These are phyloP conservation scores for Typhlichthys eigenmanni DNA, from an alignment of 2,797 vertebrate genomes.

Conservation along the genomic window DNA sequence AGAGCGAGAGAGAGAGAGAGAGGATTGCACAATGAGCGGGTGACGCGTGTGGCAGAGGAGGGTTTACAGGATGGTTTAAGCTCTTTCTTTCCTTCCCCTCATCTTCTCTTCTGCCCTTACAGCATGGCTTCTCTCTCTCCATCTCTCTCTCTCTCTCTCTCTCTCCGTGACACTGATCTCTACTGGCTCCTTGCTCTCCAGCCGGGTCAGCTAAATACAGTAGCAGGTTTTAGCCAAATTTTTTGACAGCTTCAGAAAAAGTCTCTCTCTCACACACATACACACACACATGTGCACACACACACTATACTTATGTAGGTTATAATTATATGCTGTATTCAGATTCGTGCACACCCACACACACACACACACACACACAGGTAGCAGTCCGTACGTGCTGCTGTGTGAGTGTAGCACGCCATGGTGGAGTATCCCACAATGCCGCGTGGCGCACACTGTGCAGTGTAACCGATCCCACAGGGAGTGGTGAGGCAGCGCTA, in stretches of 20 bases:
- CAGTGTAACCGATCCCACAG: constrained; percentile 25
- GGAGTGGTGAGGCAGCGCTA: constrained; percentile 31
- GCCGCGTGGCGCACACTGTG: constrained; percentile 17
- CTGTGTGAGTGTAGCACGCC: constrained; percentile 11
- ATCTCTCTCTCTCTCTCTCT: neutral
- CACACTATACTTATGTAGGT: neutral
- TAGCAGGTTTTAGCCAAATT: constrained; percentile 60
- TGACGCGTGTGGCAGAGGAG: constrained; percentile 38
- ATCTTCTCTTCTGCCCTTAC: constrained; percentile 1
- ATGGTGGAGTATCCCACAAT: constrained; percentile 14
- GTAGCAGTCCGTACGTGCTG: constrained; percentile 26
- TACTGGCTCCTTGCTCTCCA: constrained; percentile 49
- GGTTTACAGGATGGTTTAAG: constrained; percentile 47
- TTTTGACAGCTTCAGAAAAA: constrained; percentile 44
- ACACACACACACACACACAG: neutral
- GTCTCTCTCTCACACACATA: constrained; percentile 16
- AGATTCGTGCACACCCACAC: constrained; percentile 5
- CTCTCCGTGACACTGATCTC: constrained; percentile 41
- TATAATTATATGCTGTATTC: neutral
- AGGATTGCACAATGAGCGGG: constrained; percentile 29
- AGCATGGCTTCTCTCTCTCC: neutral
- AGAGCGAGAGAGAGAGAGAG: constrained; percentile 15
- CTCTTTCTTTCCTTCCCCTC: constrained; percentile 14
- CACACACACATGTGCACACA: constrained; percentile 2
- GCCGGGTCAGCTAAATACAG: constrained; percentile 73